These are phyloP conservation scores for Noctua pronuba DNA, from an alignment of 2,888 invertebrate genomes.

Conservation along the genomic window DNA sequence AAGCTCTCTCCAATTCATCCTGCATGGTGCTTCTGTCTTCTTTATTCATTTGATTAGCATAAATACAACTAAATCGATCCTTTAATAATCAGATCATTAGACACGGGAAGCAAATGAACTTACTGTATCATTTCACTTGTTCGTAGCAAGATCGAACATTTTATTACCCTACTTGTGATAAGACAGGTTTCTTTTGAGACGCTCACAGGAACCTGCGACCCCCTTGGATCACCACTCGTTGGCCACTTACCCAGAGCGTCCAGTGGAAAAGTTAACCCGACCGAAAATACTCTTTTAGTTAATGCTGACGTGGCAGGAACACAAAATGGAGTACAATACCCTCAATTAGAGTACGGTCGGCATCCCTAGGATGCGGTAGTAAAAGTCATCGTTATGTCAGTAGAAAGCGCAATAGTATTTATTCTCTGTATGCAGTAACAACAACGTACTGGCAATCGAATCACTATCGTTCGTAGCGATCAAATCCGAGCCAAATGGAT, in stretches of 20 bases:
- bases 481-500: conserved; percentile 48
- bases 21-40: too few relatives aligned
- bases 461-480: conserved; percentile 35
- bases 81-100: too few relatives aligned
- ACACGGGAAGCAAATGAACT: too few relatives aligned
- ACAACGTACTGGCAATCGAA: conserved; percentile 32
- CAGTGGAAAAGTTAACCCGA: background rate
- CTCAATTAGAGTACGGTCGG: background rate
- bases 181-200: too few relatives aligned
- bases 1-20: too few relatives aligned
- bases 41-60: too few relatives aligned
- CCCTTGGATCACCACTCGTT: too few relatives aligned
- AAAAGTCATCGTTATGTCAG: background rate
- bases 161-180: too few relatives aligned
- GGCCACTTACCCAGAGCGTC: background rate
- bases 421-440: conserved; percentile 10
- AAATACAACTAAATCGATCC: too few relatives aligned
- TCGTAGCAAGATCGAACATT: too few relatives aligned
- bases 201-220: too few relatives aligned
- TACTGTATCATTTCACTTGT: too few relatives aligned
- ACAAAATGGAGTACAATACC: background rate
- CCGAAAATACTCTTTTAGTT: background rate
- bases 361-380: background rate
- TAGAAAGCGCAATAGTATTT: background rate
- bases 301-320: background rate